Evolutionary conservation across 2,113 vertebrate species (phyloP).

Genomic region (Xenus cinereus): DNA sequence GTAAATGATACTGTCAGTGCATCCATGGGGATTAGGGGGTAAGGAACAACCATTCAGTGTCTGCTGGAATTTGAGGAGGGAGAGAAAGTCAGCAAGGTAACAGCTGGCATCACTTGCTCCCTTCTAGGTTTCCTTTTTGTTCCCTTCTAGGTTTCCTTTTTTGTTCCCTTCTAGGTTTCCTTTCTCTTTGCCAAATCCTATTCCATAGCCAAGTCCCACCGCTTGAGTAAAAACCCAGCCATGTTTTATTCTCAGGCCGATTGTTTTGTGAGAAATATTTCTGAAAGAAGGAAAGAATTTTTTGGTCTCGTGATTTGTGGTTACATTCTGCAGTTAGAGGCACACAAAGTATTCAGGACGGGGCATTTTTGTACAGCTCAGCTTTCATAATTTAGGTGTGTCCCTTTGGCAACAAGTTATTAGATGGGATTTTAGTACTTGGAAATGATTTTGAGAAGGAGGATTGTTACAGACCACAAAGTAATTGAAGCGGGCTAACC

Average conservation of each 20-base stretch:
- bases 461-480: conserved; percentile 15
- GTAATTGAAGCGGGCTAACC: neutral
- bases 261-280: conserved; percentile 9
- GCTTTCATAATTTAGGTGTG: neutral
- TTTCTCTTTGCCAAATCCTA: conserved; percentile 5
- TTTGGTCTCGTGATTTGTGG: neutral
- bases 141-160: neutral
- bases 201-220: neutral
- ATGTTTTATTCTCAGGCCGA: neutral
- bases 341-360: neutral
- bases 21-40: neutral
- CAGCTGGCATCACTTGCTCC: conserved; percentile 11
- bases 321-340: neutral
- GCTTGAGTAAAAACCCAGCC: neutral
- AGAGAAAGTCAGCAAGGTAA: neutral
- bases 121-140: neutral
- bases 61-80: neutral
- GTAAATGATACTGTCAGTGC: neutral
- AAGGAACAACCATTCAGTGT: neutral
- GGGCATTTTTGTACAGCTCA: neutral
- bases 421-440: conserved; percentile 14
- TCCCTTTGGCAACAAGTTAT: conserved; percentile 21
- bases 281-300: neutral
- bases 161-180: conserved; percentile 6
- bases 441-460: conserved; percentile 10